These are phyloP conservation scores for Acanthurus lineatus DNA, from an alignment of 2,797 vertebrate genomes.

Conservation along the genomic window DNA sequence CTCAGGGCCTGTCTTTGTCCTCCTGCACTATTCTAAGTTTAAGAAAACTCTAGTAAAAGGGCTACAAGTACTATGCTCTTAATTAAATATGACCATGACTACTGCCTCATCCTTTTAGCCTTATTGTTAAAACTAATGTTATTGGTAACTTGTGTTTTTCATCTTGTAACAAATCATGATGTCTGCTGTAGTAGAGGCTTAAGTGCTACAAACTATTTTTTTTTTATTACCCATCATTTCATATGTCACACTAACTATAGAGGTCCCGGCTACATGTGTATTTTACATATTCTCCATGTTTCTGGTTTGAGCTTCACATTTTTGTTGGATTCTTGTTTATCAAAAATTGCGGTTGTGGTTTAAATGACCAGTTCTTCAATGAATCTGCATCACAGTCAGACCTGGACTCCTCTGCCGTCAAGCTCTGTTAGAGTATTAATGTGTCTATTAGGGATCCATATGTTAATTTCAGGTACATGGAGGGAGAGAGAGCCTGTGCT, in stretches of 20 bases:
- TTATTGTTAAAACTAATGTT: no score
- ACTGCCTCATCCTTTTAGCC: neutral
- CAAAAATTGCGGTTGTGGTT: neutral
- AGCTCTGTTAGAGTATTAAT: neutral
- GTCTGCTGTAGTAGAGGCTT: no score
- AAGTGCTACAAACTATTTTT: no score
- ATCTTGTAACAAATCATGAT: no score
- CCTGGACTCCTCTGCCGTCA: neutral
- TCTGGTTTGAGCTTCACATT: neutral
- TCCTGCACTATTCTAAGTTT: neutral
- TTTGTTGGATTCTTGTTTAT: no score
- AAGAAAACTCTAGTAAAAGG: neutral
- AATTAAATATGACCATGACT: neutral
- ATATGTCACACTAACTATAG: no score
- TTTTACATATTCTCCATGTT: no score
- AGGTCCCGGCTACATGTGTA: no score
- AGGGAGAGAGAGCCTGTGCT: neutral
- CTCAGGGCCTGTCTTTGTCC: neutral
- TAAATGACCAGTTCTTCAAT: neutral
- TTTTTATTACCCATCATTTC: no score
- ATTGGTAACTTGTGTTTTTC: no score
- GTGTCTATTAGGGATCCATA: neutral
- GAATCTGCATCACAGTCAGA: neutral
- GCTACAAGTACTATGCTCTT: neutral
- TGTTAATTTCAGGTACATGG: no score